Percentiles rank a stretch among this genome's conserved stretches.
Evolutionary conservation across 2,888 invertebrate species (phyloP).

Genomic region (Stratiomys singularior): DNA sequence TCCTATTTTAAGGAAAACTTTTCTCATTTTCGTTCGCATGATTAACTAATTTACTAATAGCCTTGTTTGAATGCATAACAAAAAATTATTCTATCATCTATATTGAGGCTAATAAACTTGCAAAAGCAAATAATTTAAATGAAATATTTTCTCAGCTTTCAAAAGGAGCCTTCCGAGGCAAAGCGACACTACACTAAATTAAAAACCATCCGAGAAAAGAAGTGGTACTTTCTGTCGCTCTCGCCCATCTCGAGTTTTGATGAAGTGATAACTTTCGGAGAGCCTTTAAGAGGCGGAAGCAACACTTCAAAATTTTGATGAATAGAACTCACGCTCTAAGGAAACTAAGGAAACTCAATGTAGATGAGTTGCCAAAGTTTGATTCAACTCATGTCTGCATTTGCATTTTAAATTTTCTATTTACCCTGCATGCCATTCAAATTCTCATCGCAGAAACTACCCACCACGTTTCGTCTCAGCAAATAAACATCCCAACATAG

Average conservation of each 20-base stretch:
- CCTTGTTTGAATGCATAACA: too few species aligned
- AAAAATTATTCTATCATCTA: too few species aligned
- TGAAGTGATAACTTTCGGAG: conserved; percentile 37
- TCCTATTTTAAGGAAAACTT: too few species aligned
- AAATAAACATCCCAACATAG: conserved; percentile 15
- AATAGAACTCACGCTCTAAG: conserved; percentile 37
- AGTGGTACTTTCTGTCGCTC: conserved; percentile 5
- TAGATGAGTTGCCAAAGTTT: conserved; percentile 50
- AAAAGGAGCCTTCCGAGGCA: too few species aligned
- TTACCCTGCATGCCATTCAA: conserved; percentile 47
- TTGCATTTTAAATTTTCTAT: conserved; percentile 53
- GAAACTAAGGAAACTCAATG: conserved; percentile 38
- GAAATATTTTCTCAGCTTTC: too few species aligned
- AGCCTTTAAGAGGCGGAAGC: conserved; percentile 47
- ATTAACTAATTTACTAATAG: too few species aligned
- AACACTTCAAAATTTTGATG: conserved; percentile 51
- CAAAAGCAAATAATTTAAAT: too few species aligned
- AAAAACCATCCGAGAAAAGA: conserved; percentile 24
- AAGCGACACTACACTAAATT: background rate
- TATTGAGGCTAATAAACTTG: too few species aligned
- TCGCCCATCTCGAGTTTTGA: background rate
- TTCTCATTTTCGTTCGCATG: too few species aligned
- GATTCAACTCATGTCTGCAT: conserved; percentile 52
- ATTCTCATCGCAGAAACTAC: conserved; percentile 21
- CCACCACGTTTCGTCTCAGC: conserved; percentile 9